These are phyloP conservation scores for Parnassius glacialis DNA, from an alignment of 2,888 invertebrate genomes.

Conservation along the genomic window DNA sequence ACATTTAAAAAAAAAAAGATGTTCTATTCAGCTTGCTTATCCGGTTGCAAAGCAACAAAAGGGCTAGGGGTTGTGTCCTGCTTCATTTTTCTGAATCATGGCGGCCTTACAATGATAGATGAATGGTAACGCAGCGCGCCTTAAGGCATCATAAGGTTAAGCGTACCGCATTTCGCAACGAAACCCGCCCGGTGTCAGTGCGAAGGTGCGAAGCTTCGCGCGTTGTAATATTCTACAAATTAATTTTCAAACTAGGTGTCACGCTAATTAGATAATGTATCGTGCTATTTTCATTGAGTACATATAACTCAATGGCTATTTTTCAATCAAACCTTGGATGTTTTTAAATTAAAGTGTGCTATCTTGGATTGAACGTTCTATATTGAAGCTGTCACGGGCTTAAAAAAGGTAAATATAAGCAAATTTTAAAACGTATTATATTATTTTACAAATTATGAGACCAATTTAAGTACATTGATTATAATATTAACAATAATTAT, in stretches of 20 bases:
- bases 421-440: not conserved
- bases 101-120: constrained; percentile 21
- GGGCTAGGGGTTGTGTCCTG: not conserved
- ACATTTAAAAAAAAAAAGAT: too few species aligned
- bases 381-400: not conserved
- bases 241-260: not conserved
- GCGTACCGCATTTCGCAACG: constrained; percentile 27
- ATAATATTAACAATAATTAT: too few species aligned
- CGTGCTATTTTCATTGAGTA: not conserved
- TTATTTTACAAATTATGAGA: not conserved
- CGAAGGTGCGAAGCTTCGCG: constrained; percentile 24
- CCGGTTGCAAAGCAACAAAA: too few species aligned
- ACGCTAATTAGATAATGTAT: not conserved
- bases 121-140: constrained; percentile 21
- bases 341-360: constrained; percentile 7
- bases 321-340: not conserved
- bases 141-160: constrained; percentile 25
- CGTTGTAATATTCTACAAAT: constrained; percentile 9
- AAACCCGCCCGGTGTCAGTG: constrained; percentile 23
- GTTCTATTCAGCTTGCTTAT: too few species aligned
- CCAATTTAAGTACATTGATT: too few species aligned
- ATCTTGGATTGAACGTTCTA: not conserved
- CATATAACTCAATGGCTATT: too few species aligned
- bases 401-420: constrained; percentile 3
- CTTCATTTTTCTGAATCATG: constrained; percentile 19